phyloP scores from a whole-genome alignment of 2,797 vertebrate genomes.

The Pterois miles region DNA sequence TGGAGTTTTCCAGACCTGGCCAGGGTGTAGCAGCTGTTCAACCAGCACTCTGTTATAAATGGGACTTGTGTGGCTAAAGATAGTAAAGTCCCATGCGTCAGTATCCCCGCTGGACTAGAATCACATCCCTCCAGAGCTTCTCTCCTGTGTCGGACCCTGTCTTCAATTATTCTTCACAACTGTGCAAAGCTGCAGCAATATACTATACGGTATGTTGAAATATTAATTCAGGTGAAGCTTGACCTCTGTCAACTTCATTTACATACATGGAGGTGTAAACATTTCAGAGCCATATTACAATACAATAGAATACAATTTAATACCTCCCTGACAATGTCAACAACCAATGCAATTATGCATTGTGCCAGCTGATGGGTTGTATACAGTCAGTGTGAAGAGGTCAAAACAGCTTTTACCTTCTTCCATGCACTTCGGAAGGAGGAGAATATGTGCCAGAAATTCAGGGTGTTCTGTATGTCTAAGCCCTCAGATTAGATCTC shows the following conservation, averaged over 20 bases:
- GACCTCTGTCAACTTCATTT: background rate
- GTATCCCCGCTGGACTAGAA: slow-evolving; percentile 30
- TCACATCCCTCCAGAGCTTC: slow-evolving; percentile 31
- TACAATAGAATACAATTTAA: background rate
- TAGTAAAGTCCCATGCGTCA: slow-evolving; percentile 32
- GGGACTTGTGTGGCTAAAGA: slow-evolving; percentile 46
- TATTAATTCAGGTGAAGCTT: background rate
- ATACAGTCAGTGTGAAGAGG: background rate
- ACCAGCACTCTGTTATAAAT: slow-evolving; percentile 38
- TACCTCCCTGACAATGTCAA: background rate
- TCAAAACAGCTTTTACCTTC: background rate
- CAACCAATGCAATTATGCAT: background rate
- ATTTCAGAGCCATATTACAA: background rate
- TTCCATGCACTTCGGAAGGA: background rate
- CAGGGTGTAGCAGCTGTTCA: slow-evolving; percentile 49
- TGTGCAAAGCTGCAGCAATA: background rate
- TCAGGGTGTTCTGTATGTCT: background rate
- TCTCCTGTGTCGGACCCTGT: slow-evolving; percentile 21
- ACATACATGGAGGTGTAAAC: background rate
- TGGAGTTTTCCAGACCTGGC: slow-evolving; percentile 19
- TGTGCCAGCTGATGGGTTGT: background rate
- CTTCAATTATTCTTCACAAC: slow-evolving; percentile 2
- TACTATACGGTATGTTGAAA: background rate
- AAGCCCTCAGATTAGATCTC: background rate
- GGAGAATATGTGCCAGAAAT: background rate